Percentiles rank a stretch among this genome's conserved stretches.
These are phyloP conservation scores for Hesperia comma DNA, from an alignment of 2,888 invertebrate species.

Conservation along the genomic window DNA sequence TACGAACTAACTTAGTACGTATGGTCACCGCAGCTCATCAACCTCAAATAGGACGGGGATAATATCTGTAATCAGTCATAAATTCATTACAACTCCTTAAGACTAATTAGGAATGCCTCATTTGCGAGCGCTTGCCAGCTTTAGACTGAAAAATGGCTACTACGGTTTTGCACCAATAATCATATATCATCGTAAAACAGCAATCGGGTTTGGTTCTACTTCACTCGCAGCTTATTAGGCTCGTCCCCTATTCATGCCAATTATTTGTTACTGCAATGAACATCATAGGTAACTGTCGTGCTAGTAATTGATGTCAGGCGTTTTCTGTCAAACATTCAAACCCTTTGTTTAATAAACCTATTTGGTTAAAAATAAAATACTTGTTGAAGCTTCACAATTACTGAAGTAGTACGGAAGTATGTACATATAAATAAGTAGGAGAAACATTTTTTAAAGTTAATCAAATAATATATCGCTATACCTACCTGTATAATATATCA, in stretches of 20 bases:
- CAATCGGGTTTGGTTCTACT: background rate
- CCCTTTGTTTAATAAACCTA: too few species aligned
- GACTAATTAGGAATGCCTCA: slow-evolving; percentile 1
- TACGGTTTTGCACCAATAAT: background rate
- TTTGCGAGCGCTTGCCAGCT: background rate
- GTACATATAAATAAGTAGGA: too few species aligned
- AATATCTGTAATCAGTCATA: background rate
- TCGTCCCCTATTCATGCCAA: slow-evolving; percentile 4
- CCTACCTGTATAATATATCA: too few species aligned
- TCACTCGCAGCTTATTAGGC: slow-evolving; percentile 15
- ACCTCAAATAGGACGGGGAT: background rate
- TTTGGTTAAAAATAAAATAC: too few species aligned
- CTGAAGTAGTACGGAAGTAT: too few species aligned
- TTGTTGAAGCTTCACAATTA: too few species aligned
- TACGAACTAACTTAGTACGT: background rate
- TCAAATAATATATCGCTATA: too few species aligned
- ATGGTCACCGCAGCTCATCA: background rate
- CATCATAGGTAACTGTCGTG: slow-evolving; percentile 5
- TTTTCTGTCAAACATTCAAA: too few species aligned
- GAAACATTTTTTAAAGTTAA: too few species aligned
- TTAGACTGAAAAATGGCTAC: background rate
- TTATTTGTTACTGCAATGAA: slow-evolving; percentile 21
- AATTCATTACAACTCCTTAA: background rate
- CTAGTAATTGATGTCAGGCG: too few species aligned
- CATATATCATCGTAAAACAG: slow-evolving; percentile 1